Conservation (phyloP, 2,888 invertebrate species). For the Cremastinae sp. region DNA sequence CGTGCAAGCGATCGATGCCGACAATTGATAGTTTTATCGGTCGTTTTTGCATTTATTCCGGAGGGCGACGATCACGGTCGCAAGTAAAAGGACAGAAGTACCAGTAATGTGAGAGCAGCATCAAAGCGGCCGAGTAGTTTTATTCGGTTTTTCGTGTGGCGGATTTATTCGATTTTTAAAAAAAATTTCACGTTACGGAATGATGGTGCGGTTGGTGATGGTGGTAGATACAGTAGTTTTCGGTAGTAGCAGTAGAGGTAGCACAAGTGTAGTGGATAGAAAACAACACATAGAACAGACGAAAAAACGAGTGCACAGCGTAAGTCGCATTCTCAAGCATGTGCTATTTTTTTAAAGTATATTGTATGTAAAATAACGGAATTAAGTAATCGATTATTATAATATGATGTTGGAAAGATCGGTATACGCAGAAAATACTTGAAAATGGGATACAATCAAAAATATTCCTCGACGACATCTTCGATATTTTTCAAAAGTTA, state of each 20-base stretch:
- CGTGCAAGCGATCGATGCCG: conserved; percentile 62
- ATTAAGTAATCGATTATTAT: conserved; percentile 40
- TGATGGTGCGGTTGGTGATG: conserved; percentile 67
- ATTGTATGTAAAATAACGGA: conserved; percentile 48
- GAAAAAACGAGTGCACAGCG: conserved; percentile 78
- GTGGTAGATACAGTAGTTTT: conserved; percentile 62
- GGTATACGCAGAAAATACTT: conserved; percentile 1
- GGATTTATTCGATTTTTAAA: conserved; percentile 45
- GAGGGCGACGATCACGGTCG: conserved; percentile 70
- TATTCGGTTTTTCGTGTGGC: conserved; percentile 52
- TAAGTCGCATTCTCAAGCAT: conserved; percentile 79
- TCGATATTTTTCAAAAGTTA: too few relatives aligned
- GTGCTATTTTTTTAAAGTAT: too few relatives aligned
- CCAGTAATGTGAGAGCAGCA: conserved; percentile 80
- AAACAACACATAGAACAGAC: conserved; percentile 80
- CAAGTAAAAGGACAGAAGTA: conserved; percentile 80
- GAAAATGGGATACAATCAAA: conserved; percentile 9
- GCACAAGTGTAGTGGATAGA: conserved; percentile 76
- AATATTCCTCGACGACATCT: neutral
- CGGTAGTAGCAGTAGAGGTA: conserved; percentile 70
- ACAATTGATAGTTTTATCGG: conserved; percentile 62
- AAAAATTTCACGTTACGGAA: conserved; percentile 59
- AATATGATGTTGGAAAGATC: conserved; percentile 43
- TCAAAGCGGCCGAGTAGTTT: conserved; percentile 72
- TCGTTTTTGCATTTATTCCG: conserved; percentile 50